Evolutionary conservation across 2,113 vertebrate genomes (phyloP).

Genomic region (Mus spicilegus): DNA sequence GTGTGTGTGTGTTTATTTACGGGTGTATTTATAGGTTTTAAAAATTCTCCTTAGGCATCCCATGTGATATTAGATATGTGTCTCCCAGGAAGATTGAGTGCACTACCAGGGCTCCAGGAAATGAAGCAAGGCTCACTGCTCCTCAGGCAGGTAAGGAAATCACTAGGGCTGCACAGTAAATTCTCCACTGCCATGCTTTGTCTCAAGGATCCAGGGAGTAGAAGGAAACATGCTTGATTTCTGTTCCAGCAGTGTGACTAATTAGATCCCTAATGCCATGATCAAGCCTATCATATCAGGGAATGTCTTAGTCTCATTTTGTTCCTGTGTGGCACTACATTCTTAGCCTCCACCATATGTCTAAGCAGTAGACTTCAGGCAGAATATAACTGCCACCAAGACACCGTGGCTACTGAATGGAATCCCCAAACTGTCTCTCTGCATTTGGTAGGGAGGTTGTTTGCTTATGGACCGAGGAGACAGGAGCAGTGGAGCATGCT

Average conservation of each 20-base stretch:
- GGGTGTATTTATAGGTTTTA: not conserved
- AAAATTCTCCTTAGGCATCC: constrained; percentile 77
- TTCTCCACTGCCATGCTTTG: not conserved
- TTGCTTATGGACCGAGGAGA: not conserved
- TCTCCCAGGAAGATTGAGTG: constrained; percentile 85
- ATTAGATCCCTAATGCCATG: not conserved
- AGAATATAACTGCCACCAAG: not conserved
- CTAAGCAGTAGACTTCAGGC: not conserved
- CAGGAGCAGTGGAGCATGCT: not conserved
- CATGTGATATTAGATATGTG: constrained; percentile 78
- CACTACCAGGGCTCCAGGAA: constrained; percentile 64
- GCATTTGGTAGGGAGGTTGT: not conserved
- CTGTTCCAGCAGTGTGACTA: not conserved
- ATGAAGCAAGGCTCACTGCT: not conserved
- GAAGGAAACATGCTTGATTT: not conserved
- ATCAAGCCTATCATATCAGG: not conserved
- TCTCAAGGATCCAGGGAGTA: fast-evolving
- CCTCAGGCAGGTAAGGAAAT: constrained; percentile 85
- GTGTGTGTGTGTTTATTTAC: not conserved
- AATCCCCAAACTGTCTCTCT: not conserved
- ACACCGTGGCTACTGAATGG: not conserved
- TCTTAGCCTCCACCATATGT: not conserved
- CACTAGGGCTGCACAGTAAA: fast-evolving
- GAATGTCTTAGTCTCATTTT: not conserved
- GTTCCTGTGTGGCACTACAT: fast-evolving